These are phyloP conservation scores for Puma concolor DNA, from an alignment of 2,113 vertebrate species.

Conservation along the genomic window DNA sequence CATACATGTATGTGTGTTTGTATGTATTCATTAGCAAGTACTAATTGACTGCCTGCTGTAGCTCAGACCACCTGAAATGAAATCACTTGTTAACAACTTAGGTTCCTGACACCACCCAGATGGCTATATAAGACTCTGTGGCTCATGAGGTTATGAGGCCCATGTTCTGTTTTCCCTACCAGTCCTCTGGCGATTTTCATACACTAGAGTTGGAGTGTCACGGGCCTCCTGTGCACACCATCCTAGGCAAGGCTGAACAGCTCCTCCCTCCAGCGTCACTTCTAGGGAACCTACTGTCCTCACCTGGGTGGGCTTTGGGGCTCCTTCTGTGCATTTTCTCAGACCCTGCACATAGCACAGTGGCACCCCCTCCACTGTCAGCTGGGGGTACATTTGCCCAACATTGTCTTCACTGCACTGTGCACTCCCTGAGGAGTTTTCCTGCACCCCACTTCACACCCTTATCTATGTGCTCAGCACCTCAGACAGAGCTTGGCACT, in stretches of 20 bases:
- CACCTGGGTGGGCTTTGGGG: not conserved
- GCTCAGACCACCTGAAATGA: not conserved
- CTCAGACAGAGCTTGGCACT: not conserved
- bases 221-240: too few relatives aligned
- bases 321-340: not conserved
- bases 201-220: not conserved
- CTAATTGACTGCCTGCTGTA: not conserved
- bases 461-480: not conserved
- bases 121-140: not conserved
- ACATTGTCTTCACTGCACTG: too few relatives aligned
- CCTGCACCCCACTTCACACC: not conserved
- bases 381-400: too few relatives aligned
- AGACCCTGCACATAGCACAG: not conserved
- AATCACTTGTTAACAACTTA: not conserved
- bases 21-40: not conserved
- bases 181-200: not conserved
- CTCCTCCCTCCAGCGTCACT: not conserved
- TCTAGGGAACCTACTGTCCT: too few relatives aligned
- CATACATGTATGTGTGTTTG: not conserved
- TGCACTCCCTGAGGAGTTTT: not conserved
- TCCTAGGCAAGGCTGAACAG: not conserved
- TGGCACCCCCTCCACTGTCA: rapidly evolving
- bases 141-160: not conserved
- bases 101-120: not conserved
- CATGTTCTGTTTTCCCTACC: not conserved